Conservation (phyloP, 2,888 invertebrate species). For the Ormia ochracea region DNA sequence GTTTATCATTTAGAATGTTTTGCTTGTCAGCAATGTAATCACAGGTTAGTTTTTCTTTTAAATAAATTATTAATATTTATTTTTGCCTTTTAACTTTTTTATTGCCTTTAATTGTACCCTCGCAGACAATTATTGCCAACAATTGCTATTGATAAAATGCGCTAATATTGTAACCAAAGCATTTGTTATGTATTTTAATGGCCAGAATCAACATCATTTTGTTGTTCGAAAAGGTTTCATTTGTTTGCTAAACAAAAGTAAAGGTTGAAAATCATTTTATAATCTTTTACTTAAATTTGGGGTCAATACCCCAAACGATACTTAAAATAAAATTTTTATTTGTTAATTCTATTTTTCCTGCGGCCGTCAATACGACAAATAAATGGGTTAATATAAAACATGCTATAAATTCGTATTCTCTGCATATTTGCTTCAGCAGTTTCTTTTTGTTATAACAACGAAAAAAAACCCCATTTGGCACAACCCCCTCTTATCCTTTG, state of each 20-base stretch:
- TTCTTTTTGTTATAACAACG: too few species aligned
- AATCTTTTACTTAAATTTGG: slow-evolving; percentile 31
- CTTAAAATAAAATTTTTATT: slow-evolving; percentile 50
- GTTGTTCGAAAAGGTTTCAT: slow-evolving; percentile 13
- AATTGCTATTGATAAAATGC: slow-evolving; percentile 42
- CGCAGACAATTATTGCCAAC: slow-evolving; percentile 40
- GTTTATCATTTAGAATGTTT: slow-evolving; percentile 99
- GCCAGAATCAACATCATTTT: background rate
- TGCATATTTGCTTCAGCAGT: background rate
- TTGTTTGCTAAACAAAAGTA: background rate
- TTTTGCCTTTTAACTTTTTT: background rate
- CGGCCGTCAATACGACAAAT: background rate
- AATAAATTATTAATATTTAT: slow-evolving; percentile 25
- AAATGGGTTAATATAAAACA: background rate
- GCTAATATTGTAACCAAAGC: slow-evolving; percentile 25
- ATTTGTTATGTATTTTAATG: slow-evolving; percentile 52
- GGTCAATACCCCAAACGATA: slow-evolving; percentile 59
- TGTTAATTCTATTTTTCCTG: slow-evolving; percentile 12
- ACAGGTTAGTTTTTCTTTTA: slow-evolving; percentile 77
- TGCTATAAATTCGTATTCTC: slow-evolving; percentile 33
- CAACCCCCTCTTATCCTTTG: too few species aligned
- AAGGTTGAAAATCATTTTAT: slow-evolving; percentile 17
- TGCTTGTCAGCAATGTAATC: slow-evolving; percentile 98
- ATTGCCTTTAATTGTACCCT: slow-evolving; percentile 44
- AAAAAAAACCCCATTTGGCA: too few species aligned